These are phyloP conservation scores for Pachycephala philippinensis DNA, from an alignment of 2,113 vertebrate genomes.

Conservation along the genomic window DNA sequence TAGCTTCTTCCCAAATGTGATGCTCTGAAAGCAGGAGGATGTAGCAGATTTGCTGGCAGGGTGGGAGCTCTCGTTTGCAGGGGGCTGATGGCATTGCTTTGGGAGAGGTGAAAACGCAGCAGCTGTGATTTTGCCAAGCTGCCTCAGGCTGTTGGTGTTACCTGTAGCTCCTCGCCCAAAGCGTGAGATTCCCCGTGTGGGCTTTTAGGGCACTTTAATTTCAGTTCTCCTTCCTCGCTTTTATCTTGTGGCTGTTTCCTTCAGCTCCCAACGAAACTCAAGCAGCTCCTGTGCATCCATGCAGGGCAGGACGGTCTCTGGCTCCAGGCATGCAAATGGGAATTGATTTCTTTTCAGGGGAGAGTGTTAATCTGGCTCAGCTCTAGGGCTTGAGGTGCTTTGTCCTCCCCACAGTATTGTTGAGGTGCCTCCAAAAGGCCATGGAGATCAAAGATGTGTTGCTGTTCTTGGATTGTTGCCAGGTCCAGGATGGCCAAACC, in stretches of 20 bases:
- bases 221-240: background rate
- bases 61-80: background rate
- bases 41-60: constrained; percentile 19
- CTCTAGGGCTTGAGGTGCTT: background rate
- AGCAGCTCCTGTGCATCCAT: background rate
- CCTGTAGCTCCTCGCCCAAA: background rate
- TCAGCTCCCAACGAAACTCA: background rate
- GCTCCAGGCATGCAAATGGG: background rate
- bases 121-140: background rate
- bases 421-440: background rate
- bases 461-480: background rate
- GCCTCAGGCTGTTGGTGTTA: background rate
- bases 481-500: background rate
- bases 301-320: background rate
- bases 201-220: background rate
- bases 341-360: background rate
- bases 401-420: fast-evolving
- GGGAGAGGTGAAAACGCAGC: background rate
- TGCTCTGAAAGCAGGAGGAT: constrained; percentile 15
- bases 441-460: fast-evolving
- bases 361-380: background rate
- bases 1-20: background rate
- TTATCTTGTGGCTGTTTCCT: background rate
- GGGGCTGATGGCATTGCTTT: background rate
- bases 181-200: background rate